Evolutionary conservation across 2,113 vertebrate species (phyloP), one percentile per base, ranked within the genome.

Genomic region (Proteles cristata): DNA sequence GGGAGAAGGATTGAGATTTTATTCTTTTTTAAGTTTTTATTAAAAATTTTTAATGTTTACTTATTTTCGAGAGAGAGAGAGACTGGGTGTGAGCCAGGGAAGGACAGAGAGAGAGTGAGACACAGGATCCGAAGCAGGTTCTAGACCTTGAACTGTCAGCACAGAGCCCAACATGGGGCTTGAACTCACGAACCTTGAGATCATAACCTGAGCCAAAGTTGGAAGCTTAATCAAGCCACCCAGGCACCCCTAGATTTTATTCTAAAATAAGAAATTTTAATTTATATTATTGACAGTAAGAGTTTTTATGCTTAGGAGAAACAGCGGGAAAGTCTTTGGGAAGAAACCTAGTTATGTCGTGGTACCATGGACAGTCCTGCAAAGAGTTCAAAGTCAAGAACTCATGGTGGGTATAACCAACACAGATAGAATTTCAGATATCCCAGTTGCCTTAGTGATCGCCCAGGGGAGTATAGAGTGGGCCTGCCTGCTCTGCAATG

Each of bases 321-420:
- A 33, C 0, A 68, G 33, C 50, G 16, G 5, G 43, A 45, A 68
- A 21, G 6, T 35, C 23, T 66, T 81, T 50, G 31, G 66, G 61
- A 28, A 66, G 35, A 88, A 92, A 71, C 10, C 11, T 19, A 58
- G 25, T 26, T 26, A 82, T 81, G 7, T 45, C 0, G 1, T 63
- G 31, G 69, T 81, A 39, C 17, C 33, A 43, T 1, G 53, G 45
- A 21, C 5, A 53, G 71, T 85, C 33, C 50, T 55, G n/a, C 23
- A 76, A 77, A 94, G 79, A 91, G 33, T 48, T 96, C 90, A 50
- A 83, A 83, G 39, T n/a, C 63, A 89, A 50, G 66, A 83, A 69
- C 25, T 71, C 33, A 14, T 1, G 17, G 15, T 17, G 85, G 23
- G 11, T 11, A n/a, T 43, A 45, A 33, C 19, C 83, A 90, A 80